Evolutionary conservation across 2,888 invertebrate species (phyloP).

Genomic region (Congeria kusceri): DNA sequence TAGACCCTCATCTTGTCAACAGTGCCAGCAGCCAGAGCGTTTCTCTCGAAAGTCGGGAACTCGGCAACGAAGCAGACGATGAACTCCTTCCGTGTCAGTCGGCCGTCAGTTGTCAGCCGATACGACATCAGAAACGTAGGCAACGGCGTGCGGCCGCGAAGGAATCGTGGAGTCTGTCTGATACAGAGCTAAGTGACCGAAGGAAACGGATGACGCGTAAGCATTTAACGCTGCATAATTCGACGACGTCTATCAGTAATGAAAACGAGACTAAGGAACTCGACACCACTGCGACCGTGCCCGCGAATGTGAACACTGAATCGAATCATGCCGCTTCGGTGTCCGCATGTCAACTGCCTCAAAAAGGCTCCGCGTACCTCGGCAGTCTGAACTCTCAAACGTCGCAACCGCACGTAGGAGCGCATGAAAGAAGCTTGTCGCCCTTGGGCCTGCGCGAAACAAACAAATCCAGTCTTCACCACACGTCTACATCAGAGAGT

Average conservation of each 20-base stretch:
- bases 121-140: slow-evolving; percentile 22
- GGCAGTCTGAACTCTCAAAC: background rate
- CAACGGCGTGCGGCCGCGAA: slow-evolving; percentile 26
- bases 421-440: background rate
- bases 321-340: background rate
- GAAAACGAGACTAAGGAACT: too few relatives aligned
- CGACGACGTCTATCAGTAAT: background rate
- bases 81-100: slow-evolving; percentile 19
- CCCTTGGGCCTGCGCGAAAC: too few relatives aligned
- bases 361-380: background rate
- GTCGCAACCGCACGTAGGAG: background rate
- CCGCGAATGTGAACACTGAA: background rate
- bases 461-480: background rate
- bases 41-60: slow-evolving; percentile 41
- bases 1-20: slow-evolving; percentile 60
- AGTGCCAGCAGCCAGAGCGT: slow-evolving; percentile 51
- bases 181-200: slow-evolving; percentile 53
- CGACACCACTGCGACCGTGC: background rate
- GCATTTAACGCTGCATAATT: slow-evolving; percentile 17
- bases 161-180: slow-evolving; percentile 59
- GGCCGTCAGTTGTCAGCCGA: background rate
- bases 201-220: slow-evolving; percentile 14
- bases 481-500: slow-evolving; percentile 34
- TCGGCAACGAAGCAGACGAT: slow-evolving; percentile 57
- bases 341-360: background rate